phyloP scores from a whole-genome alignment of 2,113 vertebrate genomes.

The Pipra filicauda region DNA sequence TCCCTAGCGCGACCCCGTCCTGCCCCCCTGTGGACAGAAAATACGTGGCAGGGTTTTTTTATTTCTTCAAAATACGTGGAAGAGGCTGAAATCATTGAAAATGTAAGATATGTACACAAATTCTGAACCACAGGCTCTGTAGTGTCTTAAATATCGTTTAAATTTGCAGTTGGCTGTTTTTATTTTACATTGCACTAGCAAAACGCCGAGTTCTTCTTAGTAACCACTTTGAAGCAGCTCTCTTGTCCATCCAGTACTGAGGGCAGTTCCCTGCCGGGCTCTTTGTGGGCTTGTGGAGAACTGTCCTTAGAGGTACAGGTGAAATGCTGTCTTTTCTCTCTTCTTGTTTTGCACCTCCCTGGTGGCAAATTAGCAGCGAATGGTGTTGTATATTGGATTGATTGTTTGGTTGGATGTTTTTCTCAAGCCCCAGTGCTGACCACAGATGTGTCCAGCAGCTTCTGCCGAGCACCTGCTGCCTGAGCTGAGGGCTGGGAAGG shows the following conservation, averaged over 20 bases:
- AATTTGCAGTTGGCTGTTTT: not conserved
- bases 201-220: not conserved
- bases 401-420: accelerated
- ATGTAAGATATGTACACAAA: not conserved
- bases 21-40: conserved; percentile 37
- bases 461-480: not conserved
- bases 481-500: accelerated
- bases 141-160: not conserved
- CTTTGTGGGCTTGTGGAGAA: not conserved
- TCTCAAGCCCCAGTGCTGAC: not conserved
- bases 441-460: not conserved
- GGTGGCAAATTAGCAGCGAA: accelerated
- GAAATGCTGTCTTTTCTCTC: not conserved
- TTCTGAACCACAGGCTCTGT: not conserved
- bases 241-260: accelerated
- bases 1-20: not conserved
- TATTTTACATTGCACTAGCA: not conserved
- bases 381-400: too few species aligned
- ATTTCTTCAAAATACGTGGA: not conserved
- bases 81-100: not conserved
- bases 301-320: not conserved
- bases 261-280: not conserved
- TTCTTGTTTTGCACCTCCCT: not conserved
- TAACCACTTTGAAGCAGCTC: not conserved
- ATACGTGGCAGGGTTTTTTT: not conserved